A percentile compares a stretch with the other conserved stretches of the same genome.
phyloP scores from a whole-genome alignment of 2,113 vertebrate genomes.

The Cebus imitator region DNA sequence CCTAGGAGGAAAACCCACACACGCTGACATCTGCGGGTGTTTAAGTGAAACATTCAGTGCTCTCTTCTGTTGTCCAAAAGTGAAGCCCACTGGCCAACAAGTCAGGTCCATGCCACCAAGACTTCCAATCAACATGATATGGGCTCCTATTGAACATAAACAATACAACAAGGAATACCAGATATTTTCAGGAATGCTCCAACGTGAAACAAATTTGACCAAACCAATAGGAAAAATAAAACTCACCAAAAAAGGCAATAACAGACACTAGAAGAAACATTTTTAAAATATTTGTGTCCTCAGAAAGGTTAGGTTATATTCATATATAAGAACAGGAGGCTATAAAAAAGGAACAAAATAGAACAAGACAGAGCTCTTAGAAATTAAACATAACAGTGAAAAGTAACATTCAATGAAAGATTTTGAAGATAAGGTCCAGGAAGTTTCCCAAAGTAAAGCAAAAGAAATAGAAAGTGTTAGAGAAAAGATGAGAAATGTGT shows the following conservation, averaged over 20 bases:
- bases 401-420: neutral
- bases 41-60: neutral
- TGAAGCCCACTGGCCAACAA: neutral
- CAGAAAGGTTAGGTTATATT: neutral
- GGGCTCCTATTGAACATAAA: neutral
- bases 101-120: neutral
- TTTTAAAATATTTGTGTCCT: neutral
- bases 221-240: neutral
- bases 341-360: neutral
- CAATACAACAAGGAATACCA: neutral
- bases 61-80: neutral
- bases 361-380: neutral
- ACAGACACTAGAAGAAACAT: neutral
- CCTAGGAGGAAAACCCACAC: neutral
- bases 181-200: neutral
- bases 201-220: neutral
- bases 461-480: neutral
- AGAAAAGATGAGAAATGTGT: neutral
- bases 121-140: neutral
- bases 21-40: neutral
- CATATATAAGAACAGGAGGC: neutral
- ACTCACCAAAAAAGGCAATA: neutral
- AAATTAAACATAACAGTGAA: neutral
- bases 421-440: neutral
- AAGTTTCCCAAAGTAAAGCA: neutral